These are phyloP conservation scores for Yponomeuta sedellus DNA, from an alignment of 2,888 invertebrate species.

Conservation along the genomic window DNA sequence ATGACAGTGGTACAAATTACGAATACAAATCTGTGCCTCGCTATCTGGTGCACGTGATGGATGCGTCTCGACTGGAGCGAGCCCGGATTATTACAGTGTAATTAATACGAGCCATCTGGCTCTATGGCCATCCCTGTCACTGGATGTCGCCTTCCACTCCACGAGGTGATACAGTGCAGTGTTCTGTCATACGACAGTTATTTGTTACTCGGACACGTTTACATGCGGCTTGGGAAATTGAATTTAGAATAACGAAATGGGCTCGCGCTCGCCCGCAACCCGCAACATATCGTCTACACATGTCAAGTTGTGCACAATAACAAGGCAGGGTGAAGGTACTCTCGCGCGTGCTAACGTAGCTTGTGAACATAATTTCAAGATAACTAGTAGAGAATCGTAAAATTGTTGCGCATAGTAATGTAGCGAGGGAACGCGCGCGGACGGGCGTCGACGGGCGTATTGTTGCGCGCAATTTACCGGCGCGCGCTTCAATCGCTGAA, in stretches of 20 bases:
- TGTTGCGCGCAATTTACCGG: slow-evolving; percentile 72
- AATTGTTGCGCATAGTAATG: slow-evolving; percentile 55
- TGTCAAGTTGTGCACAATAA: background rate
- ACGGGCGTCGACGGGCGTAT: slow-evolving; percentile 44
- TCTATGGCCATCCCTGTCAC: slow-evolving; percentile 67
- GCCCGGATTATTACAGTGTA: slow-evolving; percentile 64
- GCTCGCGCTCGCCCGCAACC: slow-evolving; percentile 19
- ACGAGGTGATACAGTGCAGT: slow-evolving; percentile 53
- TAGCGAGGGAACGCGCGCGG: slow-evolving; percentile 33
- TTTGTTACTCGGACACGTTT: slow-evolving; percentile 40
- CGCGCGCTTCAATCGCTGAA: slow-evolving; percentile 71
- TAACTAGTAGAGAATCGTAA: slow-evolving; percentile 66
- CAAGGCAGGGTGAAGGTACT: slow-evolving; percentile 21
- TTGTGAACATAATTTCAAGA: slow-evolving; percentile 59
- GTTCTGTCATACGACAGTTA: slow-evolving; percentile 48
- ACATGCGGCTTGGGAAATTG: background rate
- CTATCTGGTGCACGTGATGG: slow-evolving; percentile 69
- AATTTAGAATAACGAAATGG: slow-evolving; percentile 3
- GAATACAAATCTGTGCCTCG: slow-evolving; percentile 72
- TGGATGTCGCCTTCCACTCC: slow-evolving; percentile 58
- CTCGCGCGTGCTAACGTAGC: slow-evolving; percentile 28
- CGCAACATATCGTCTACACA: slow-evolving; percentile 17
- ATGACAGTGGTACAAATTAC: slow-evolving; percentile 77
- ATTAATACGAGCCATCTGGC: slow-evolving; percentile 61
- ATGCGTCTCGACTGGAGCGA: slow-evolving; percentile 47